Conservation (phyloP, 2,797 vertebrate species). For the Eulemur rubriventer region DNA sequence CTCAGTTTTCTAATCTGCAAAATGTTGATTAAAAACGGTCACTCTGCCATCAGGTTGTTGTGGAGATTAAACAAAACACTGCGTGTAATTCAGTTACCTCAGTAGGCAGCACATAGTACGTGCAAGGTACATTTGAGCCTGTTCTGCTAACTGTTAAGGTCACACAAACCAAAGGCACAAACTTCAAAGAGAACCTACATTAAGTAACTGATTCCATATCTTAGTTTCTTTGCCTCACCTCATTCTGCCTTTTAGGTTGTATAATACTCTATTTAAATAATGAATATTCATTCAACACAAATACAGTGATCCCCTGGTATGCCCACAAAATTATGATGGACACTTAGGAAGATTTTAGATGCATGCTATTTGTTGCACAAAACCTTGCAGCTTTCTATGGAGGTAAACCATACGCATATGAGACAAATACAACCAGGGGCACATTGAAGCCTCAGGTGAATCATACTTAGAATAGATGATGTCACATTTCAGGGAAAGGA, state of each 20-base stretch:
- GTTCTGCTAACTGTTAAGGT: neutral
- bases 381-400: neutral
- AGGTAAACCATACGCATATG: neutral
- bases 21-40: slow-evolving; percentile 42
- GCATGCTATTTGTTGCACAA: neutral
- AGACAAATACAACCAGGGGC: neutral
- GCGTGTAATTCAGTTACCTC: slow-evolving; percentile 13
- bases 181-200: neutral
- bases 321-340: neutral
- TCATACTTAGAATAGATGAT: neutral
- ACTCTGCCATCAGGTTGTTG: neutral
- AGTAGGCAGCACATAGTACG: neutral
- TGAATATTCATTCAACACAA: neutral
- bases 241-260: neutral
- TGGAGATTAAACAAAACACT: slow-evolving; percentile 29
- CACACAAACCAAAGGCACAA: neutral
- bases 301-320: neutral
- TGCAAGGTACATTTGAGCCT: neutral
- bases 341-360: neutral
- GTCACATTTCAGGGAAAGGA: neutral
- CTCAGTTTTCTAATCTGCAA: slow-evolving; percentile 53
- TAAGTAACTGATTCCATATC: neutral
- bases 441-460: neutral
- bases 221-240: neutral
- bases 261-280: neutral